Evolutionary conservation across 1,140 invertebrate species (phyloP).

Genomic region (Drosophila equinoxialis): DNA sequence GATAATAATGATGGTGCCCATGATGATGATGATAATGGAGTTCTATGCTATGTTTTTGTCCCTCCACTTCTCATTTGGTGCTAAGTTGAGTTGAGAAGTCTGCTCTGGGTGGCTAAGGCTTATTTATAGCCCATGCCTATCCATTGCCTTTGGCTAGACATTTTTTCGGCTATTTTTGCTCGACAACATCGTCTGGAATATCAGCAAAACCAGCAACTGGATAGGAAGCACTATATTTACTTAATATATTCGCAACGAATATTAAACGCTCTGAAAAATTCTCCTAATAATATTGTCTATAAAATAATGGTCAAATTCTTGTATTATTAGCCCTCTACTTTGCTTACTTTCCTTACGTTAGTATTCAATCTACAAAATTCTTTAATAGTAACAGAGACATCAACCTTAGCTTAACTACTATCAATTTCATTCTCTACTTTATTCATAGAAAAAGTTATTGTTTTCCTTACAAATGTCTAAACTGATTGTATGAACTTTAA

Average conservation of each 20-base stretch:
- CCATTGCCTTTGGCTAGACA: conserved; percentile 67
- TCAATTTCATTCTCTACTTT: too few relatives aligned
- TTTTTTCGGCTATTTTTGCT: conserved; percentile 75
- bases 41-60: conserved; percentile 28
- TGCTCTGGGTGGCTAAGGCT: conserved; percentile 45
- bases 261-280: conserved; percentile 31
- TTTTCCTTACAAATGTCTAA: not conserved
- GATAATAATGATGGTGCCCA: conserved; percentile 10
- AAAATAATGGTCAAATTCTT: too few relatives aligned
- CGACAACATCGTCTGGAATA: conserved; percentile 56
- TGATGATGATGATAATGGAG: conserved; percentile 15
- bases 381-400: too few relatives aligned
- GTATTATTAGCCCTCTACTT: too few relatives aligned
- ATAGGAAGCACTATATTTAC: conserved; percentile 26
- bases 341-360: too few relatives aligned
- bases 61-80: conserved; percentile 28
- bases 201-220: conserved; percentile 46
- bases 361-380: too few relatives aligned
- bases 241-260: conserved; percentile 9
- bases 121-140: conserved; percentile 78
- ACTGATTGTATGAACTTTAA: not conserved
- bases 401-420: too few relatives aligned
- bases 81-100: conserved; percentile 48
- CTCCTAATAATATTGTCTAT: too few relatives aligned
- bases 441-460: too few relatives aligned